Percentiles rank a stretch among this genome's conserved stretches.
phyloP scores from a whole-genome alignment of 2,888 invertebrate species.

The Resseliella maxima region DNA sequence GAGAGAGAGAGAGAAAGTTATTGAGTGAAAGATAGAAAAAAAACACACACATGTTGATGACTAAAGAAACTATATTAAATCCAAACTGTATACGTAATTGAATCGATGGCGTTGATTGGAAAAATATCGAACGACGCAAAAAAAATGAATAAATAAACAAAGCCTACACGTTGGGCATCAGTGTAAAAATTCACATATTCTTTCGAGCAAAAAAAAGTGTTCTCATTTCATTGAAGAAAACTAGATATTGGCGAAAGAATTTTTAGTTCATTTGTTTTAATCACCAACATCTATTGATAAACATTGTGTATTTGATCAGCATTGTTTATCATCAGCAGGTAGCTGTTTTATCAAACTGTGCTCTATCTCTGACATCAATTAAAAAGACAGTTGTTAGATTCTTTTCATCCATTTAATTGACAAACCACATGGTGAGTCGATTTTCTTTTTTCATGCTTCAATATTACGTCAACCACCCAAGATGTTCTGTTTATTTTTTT shows the following conservation, averaged over 20 bases:
- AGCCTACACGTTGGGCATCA: not conserved
- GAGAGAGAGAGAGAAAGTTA: no score
- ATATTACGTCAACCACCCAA: not conserved
- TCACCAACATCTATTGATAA: not conserved
- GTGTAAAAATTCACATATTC: not conserved
- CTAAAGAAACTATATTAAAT: no score
- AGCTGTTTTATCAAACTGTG: not conserved
- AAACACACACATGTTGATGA: not conserved
- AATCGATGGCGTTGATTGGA: not conserved
- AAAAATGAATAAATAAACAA: not conserved
- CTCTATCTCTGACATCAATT: not conserved
- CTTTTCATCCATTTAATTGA: not conserved
- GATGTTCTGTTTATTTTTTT: not conserved
- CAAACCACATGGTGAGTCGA: not conserved
- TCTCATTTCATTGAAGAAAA: not conserved
- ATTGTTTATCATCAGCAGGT: conserved; percentile 34
- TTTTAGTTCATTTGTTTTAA: conserved; percentile 1
- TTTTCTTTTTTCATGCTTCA: no score
- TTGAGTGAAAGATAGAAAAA: not conserved
- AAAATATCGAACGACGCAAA: not conserved
- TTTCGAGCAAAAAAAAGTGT: not conserved
- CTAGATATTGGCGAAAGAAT: not conserved
- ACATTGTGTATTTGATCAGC: not conserved
- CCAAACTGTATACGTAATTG: not conserved
- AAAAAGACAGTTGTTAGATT: not conserved